Evolutionary conservation across 2,797 vertebrate genomes (phyloP), one percentile per base, ranked within the genome.

Genomic region (Danio jaintianensis): DNA sequence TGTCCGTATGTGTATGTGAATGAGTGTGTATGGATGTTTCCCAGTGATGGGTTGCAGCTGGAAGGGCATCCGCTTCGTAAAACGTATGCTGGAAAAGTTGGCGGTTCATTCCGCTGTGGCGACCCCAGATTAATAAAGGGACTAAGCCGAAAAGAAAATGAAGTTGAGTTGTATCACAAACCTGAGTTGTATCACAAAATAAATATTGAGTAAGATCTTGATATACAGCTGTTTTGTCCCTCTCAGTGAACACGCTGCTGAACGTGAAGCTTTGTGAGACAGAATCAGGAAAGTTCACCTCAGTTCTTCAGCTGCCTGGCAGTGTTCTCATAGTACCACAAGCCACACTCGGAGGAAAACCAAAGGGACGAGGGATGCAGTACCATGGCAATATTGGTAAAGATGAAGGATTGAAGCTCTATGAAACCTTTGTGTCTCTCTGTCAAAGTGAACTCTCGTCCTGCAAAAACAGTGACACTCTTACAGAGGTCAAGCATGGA

Each of bases 301-400:
- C 97, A 0, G 87, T 97, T 86, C 67, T 94, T 85, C 95, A 98
- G 72, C 93, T 98, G 13, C 96, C 96, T 1, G 97, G 96, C 0
- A 91, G 91, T 18, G n/a, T 98, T 67, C 93, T 99, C 55, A 93
- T 99, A 75, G 93, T 99, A 82, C 97, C 97, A 40, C 97, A 99
- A 89, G 97, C 96, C 80, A 98, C 97, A 0, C 93, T 99, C 78
- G 98, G 97, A 0, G 97, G 97, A n/a, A 97, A 91, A 86, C 83
- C 84, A 7, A 98, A 97, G 89, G 96, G 98, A 62, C 91, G 87
- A 79, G 90, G 66, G 81, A 96, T 98, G 97, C 97, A 99, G 88
- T 99, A 98, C 89, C 96, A 98, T 89, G 87, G 87, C 86, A 99
- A 98, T 88, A 92, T 94, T 80, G 85, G 90, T 82, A 99, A 98